A percentile compares a stretch with the other conserved stretches of the same genome.
phyloP scores from a whole-genome alignment of 1,140 invertebrate species.

The Bombus superbus region DNA sequence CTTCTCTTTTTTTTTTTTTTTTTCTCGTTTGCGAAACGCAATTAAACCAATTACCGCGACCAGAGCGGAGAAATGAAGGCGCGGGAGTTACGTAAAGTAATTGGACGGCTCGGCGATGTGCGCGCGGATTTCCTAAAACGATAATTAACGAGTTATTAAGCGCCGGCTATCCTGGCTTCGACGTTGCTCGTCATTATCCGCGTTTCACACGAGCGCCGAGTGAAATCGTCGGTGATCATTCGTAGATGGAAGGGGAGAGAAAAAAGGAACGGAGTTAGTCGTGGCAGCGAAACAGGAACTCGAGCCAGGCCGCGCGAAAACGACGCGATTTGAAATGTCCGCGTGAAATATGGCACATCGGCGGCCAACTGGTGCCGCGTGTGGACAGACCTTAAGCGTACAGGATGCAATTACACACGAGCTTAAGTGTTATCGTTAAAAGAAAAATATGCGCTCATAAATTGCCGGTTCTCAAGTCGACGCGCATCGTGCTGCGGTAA shows the following conservation, averaged over 20 bases:
- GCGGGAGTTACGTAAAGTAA: conserved; percentile 80
- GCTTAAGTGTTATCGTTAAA: conserved; percentile 77
- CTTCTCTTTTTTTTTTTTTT: not conserved
- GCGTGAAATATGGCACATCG: conserved; percentile 4
- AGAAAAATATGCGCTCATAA: conserved; percentile 73
- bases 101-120: conserved; percentile 70
- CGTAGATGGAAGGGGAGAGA: conserved; percentile 43
- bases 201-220: conserved; percentile 75
- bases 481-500: conserved; percentile 2
- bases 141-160: conserved; percentile 84
- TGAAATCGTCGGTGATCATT: conserved; percentile 67
- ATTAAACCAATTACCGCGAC: conserved; percentile 82
- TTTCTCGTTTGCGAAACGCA: conserved; percentile 71
- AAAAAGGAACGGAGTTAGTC: not conserved
- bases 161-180: conserved; percentile 71
- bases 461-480: conserved; percentile 72
- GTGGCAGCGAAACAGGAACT: not conserved
- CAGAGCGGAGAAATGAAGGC: conserved; percentile 76
- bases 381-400: conserved; percentile 65
- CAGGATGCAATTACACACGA: conserved; percentile 80
- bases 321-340: conserved; percentile 25
- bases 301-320: not conserved
- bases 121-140: conserved; percentile 82
- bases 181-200: conserved; percentile 67
- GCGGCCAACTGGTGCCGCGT: not conserved